These are phyloP conservation scores for Indicator maculatus DNA, from an alignment of 2,113 vertebrate genomes.

Conservation along the genomic window DNA sequence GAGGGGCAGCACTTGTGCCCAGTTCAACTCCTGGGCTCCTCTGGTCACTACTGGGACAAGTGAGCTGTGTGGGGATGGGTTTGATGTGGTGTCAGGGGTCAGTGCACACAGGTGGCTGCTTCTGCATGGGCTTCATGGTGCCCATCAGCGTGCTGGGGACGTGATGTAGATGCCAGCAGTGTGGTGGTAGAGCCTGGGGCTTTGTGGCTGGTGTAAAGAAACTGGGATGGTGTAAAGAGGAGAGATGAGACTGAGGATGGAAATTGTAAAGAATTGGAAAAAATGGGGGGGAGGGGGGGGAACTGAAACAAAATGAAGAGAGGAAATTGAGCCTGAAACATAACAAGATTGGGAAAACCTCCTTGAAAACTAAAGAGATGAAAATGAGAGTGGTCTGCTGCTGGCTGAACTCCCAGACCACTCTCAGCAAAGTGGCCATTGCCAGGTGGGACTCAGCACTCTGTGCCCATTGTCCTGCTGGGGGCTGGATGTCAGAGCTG, in stretches of 20 bases:
- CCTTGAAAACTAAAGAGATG: neutral
- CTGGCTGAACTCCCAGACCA: neutral
- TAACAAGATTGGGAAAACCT: too few species aligned
- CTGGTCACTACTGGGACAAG: neutral
- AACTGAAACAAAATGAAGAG: too few species aligned
- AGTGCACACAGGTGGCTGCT: neutral
- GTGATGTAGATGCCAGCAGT: fast-evolving
- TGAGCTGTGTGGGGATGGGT: neutral
- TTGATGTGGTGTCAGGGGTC: neutral
- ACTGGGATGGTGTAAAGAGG: fast-evolving
- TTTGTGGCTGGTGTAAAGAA: fast-evolving
- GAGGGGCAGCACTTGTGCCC: fast-evolving
- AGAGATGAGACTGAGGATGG: too few species aligned
- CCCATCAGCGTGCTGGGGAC: neutral
- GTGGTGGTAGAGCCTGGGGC: neutral
- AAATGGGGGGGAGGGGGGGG: too few species aligned
- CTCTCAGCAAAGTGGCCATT: fast-evolving
- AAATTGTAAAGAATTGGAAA: too few species aligned
- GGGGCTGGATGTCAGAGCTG: constrained; percentile 25
- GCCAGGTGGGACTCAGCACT: neutral
- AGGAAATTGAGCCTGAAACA: too few species aligned
- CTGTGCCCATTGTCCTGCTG: neutral
- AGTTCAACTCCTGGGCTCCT: neutral
- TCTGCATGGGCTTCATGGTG: fast-evolving
- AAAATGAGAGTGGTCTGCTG: neutral